Percentiles rank a stretch among this genome's conserved stretches.
phyloP scores from a whole-genome alignment of 2,888 invertebrate species.

The Seira sanloemensis region DNA sequence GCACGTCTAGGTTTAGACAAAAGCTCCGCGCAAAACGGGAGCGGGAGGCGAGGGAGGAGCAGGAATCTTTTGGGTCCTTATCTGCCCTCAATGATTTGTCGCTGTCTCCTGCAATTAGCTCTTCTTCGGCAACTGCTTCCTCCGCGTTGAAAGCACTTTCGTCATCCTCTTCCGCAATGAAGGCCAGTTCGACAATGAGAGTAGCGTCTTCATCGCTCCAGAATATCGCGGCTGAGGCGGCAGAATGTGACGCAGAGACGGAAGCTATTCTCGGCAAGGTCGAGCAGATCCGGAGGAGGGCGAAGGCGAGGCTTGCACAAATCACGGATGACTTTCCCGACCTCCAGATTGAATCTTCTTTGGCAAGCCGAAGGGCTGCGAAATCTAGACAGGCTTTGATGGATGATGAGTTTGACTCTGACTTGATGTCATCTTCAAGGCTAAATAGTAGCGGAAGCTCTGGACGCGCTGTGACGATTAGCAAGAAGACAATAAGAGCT shows the following conservation, averaged over 20 bases:
- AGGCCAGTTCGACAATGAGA: not conserved
- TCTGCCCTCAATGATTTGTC: conserved; percentile 33
- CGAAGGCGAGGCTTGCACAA: conserved; percentile 69
- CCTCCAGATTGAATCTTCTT: conserved; percentile 50
- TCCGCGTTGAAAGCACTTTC: conserved; percentile 37
- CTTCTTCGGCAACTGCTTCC: not conserved
- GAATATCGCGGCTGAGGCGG: conserved; percentile 39
- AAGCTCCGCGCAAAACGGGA: conserved; percentile 58
- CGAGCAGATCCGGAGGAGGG: conserved; percentile 67
- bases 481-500: conserved; percentile 64
- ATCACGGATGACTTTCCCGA: conserved; percentile 67
- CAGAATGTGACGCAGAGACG: conserved; percentile 48
- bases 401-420: conserved; percentile 47
- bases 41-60: conserved; percentile 24
- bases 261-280: conserved; percentile 60
- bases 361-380: conserved; percentile 50
- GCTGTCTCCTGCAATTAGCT: not conserved
- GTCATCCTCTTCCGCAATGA: conserved; percentile 2
- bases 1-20: conserved; percentile 65
- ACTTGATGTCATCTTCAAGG: conserved; percentile 25
- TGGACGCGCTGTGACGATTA: conserved; percentile 62
- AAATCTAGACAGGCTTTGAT: not conserved
- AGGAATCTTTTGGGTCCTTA: conserved; percentile 19
- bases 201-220: conserved; percentile 20
- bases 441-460: conserved; percentile 23